Percentiles rank a stretch among this genome's conserved stretches.
Evolutionary conservation across 2,888 invertebrate species (phyloP).

Genomic region (Campoplex nolae): DNA sequence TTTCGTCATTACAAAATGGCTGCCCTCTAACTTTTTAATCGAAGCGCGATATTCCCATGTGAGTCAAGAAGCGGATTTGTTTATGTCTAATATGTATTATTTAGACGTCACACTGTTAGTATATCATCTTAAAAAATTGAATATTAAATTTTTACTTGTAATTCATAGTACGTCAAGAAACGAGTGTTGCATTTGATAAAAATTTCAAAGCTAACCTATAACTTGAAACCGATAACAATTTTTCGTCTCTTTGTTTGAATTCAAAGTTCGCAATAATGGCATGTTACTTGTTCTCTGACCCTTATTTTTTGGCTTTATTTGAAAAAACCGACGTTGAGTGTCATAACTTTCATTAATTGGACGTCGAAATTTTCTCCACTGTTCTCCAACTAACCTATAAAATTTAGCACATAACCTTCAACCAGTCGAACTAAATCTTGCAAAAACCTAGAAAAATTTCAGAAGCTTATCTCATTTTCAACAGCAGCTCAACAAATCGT

Average conservation of each 20-base stretch:
- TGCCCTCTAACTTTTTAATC: constrained; percentile 13
- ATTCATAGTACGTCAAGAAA: constrained; percentile 40
- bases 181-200: background rate
- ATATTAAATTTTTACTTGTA: constrained; percentile 36
- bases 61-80: constrained; percentile 65
- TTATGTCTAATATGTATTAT: constrained; percentile 80
- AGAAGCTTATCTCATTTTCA: background rate
- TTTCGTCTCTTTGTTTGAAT: background rate
- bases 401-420: background rate
- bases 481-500: background rate
- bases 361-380: background rate
- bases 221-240: background rate
- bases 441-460: background rate
- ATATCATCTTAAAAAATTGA: constrained; percentile 69
- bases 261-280: background rate
- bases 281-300: background rate
- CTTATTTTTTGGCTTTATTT: background rate
- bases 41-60: constrained; percentile 48
- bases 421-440: background rate
- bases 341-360: background rate
- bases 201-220: background rate
- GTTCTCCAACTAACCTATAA: constrained; percentile 26
- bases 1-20: constrained; percentile 45
- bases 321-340: background rate
- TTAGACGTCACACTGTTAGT: constrained; percentile 83